Evolutionary conservation across 35 echinoderm and acorn worm species (phyloP).

Genomic region (Eucidaris tribuloides): DNA sequence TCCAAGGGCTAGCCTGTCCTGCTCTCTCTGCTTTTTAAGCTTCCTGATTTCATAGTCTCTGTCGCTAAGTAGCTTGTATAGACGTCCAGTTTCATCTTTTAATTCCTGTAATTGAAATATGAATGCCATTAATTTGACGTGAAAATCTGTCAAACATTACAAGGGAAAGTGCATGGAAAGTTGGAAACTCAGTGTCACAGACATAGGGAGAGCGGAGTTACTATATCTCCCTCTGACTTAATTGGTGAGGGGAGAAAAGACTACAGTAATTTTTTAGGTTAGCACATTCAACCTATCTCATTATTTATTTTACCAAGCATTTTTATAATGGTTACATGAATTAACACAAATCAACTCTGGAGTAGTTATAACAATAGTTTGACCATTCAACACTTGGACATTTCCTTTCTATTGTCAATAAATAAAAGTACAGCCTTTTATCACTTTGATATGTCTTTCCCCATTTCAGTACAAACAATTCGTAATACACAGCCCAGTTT

Average conservation of each 20-base stretch:
- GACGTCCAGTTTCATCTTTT: constrained; percentile 90
- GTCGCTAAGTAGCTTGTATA: constrained; percentile 97
- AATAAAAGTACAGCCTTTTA: background rate
- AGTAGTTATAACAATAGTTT: background rate
- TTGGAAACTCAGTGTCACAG: background rate
- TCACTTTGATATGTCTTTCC: background rate
- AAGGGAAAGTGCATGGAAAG: background rate
- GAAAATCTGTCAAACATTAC: background rate
- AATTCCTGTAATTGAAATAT: constrained; percentile 62
- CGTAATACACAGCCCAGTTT: too few species aligned
- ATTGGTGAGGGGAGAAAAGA: background rate
- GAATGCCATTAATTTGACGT: background rate
- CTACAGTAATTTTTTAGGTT: background rate
- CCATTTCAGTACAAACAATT: background rate
- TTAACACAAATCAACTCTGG: background rate
- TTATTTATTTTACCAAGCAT: background rate
- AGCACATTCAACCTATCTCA: background rate
- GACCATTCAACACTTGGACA: background rate
- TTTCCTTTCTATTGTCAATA: background rate
- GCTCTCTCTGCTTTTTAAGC: constrained; percentile 92
- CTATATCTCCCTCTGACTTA: background rate
- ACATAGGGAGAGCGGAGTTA: background rate
- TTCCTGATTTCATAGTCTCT: constrained; percentile 95
- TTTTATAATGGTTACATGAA: background rate
- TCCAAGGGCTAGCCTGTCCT: constrained; percentile 80